Percentiles rank a stretch among this genome's conserved stretches.
Evolutionary conservation across 37 sponge, comb jelly and placozoan genomes (phyloP).

Genomic region (Oopsacas minuta): DNA sequence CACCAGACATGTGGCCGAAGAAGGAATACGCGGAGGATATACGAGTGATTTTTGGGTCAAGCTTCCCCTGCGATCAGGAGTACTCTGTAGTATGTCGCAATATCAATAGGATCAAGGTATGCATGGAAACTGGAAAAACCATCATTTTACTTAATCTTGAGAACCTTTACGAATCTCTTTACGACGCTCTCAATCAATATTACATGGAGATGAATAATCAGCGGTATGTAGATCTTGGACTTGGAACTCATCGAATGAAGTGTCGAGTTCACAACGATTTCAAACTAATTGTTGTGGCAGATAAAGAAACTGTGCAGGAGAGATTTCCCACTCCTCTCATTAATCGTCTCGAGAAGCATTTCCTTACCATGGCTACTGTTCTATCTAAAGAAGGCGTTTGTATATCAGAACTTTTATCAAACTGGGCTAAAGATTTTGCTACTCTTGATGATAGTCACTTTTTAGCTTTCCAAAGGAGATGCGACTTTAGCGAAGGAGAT

Average conservation of each 20-base stretch:
- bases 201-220: conserved; percentile 42
- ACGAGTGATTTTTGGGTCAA: conserved; percentile 73
- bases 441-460: background rate
- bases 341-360: conserved; percentile 87
- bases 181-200: conserved; percentile 87
- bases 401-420: background rate
- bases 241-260: conserved; percentile 70
- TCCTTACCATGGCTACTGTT: conserved; percentile 57
- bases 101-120: conserved; percentile 86
- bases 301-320: conserved; percentile 57
- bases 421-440: background rate
- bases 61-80: conserved; percentile 81
- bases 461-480: background rate
- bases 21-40: background rate
- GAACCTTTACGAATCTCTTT: conserved; percentile 84
- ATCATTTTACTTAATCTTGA: conserved; percentile 87
- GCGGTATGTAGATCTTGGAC: conserved; percentile 78
- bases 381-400: background rate
- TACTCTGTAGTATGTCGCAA: conserved; percentile 87
- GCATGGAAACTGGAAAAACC: conserved; percentile 77
- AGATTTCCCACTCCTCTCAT: conserved; percentile 87
- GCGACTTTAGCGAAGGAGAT: conserved; percentile 35
- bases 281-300: conserved; percentile 73
- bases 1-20: background rate
- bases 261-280: conserved; percentile 66